Conservation (phyloP, 2,888 invertebrate species). For the Drosophila fulvimacula region DNA sequence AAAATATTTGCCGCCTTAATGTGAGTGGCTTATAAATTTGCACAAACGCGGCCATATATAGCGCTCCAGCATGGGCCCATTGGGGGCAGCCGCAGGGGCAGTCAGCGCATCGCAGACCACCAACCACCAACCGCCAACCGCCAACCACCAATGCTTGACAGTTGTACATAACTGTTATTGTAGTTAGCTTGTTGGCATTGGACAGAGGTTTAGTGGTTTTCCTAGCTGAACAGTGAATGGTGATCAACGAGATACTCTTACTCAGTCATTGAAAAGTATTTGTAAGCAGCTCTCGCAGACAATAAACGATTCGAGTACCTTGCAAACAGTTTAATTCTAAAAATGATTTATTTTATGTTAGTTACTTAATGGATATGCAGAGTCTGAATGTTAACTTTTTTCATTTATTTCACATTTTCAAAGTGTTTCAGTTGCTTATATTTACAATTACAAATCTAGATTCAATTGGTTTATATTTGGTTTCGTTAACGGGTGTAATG, state of each 20-base stretch:
- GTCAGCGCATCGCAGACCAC: conserved; percentile 34
- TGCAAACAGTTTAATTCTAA: not conserved
- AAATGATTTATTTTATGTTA: not conserved
- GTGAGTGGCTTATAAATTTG: conserved; percentile 78
- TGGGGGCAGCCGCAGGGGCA: conserved; percentile 33
- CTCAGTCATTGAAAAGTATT: conserved; percentile 1
- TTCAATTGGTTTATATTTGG: conserved; percentile 28
- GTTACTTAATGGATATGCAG: not conserved
- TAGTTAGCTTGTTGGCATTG: conserved; percentile 34
- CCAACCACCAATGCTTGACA: conserved; percentile 29
- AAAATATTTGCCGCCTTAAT: conserved; percentile 80
- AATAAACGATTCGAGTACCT: not conserved
- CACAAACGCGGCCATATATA: conserved; percentile 75
- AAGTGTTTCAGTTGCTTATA: conserved; percentile 13
- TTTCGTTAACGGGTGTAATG: conserved; percentile 25
- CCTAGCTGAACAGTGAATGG: conserved; percentile 16
- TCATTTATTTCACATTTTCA: conserved; percentile 29
- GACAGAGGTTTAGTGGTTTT: conserved; percentile 16
- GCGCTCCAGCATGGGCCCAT: conserved; percentile 45
- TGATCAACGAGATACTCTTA: not conserved
- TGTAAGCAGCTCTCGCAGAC: not conserved
- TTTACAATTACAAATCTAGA: conserved; percentile 12
- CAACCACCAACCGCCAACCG: conserved; percentile 22
- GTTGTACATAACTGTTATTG: conserved; percentile 71
- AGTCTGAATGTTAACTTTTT: conserved; percentile 1